A percentile compares a stretch with the other conserved stretches of the same genome.
Conservation (phyloP, 1,140 invertebrate species). For the Panonychus citri region DNA sequence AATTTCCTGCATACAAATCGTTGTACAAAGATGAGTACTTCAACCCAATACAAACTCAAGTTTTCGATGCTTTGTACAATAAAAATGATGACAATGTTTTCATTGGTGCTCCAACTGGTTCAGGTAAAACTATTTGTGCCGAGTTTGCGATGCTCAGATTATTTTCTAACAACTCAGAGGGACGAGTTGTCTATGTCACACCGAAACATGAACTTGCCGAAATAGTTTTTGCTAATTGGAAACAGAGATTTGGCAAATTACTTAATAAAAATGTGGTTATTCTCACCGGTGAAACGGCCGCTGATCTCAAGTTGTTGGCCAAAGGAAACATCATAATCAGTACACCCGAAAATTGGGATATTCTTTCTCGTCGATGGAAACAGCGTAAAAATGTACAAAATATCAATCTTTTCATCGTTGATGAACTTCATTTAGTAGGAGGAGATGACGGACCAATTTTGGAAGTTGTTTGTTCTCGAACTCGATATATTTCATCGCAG, state of each 20-base stretch:
- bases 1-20: conserved; percentile 61
- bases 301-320: conserved; percentile 64
- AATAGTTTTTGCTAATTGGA: conserved; percentile 72
- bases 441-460: conserved; percentile 47
- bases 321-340: conserved; percentile 76
- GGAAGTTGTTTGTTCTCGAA: conserved; percentile 89
- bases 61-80: conserved; percentile 96
- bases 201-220: conserved; percentile 77
- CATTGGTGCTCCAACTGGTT: conserved; percentile 87
- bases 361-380: conserved; percentile 91
- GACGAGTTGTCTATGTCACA: conserved; percentile 70
- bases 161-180: conserved; percentile 38
- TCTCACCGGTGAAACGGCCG: conserved; percentile 91
- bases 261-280: conserved; percentile 66
- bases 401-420: conserved; percentile 85
- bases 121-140: conserved; percentile 86
- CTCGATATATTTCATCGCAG: conserved; percentile 91
- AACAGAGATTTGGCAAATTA: conserved; percentile 52
- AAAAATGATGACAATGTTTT: conserved; percentile 97
- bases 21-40: conserved; percentile 75
- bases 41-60: conserved; percentile 98
- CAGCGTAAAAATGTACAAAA: conserved; percentile 95
- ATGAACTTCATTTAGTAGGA: conserved; percentile 66
- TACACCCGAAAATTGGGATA: conserved; percentile 97
- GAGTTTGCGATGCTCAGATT: conserved; percentile 86